Conservation (phyloP, 2,888 invertebrate species). For the Papilio protenor region DNA sequence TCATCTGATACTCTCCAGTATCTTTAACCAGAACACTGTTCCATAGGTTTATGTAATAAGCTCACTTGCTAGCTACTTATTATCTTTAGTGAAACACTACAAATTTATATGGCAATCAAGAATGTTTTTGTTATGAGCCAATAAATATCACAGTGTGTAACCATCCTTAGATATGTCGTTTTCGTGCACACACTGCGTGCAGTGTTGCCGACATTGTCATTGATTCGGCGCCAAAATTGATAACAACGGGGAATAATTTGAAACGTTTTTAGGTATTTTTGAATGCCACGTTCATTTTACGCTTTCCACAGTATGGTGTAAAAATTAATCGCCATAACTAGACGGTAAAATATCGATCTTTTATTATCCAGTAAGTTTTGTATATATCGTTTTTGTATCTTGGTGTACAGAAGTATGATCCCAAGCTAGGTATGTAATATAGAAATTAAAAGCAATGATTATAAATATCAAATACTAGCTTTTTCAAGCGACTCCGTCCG, state of each 20-base stretch:
- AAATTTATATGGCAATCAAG: background rate
- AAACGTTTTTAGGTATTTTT: constrained; percentile 1
- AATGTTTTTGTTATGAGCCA: background rate
- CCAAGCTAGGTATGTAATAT: too few relatives aligned
- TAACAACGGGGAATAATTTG: constrained; percentile 19
- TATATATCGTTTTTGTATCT: too few relatives aligned
- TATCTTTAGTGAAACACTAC: too few relatives aligned
- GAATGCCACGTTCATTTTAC: too few relatives aligned
- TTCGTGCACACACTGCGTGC: constrained; percentile 22
- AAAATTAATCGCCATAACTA: background rate
- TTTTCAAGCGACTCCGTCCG: too few relatives aligned
- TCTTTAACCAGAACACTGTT: too few relatives aligned
- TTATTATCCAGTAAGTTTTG: too few relatives aligned
- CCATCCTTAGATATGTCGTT: constrained; percentile 24
- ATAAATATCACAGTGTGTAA: constrained; percentile 28
- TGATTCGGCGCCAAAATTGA: constrained; percentile 34
- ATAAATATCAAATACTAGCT: too few relatives aligned
- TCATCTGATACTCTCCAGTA: background rate
- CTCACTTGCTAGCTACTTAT: too few relatives aligned
- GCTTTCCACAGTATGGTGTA: background rate
- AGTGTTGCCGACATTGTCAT: constrained; percentile 34
- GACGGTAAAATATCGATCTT: background rate
- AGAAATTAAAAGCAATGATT: too few relatives aligned
- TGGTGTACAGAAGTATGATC: too few relatives aligned
- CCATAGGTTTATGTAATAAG: too few relatives aligned